Evolutionary conservation across 2,888 invertebrate species (phyloP).

Genomic region (Embidobia sp.): DNA sequence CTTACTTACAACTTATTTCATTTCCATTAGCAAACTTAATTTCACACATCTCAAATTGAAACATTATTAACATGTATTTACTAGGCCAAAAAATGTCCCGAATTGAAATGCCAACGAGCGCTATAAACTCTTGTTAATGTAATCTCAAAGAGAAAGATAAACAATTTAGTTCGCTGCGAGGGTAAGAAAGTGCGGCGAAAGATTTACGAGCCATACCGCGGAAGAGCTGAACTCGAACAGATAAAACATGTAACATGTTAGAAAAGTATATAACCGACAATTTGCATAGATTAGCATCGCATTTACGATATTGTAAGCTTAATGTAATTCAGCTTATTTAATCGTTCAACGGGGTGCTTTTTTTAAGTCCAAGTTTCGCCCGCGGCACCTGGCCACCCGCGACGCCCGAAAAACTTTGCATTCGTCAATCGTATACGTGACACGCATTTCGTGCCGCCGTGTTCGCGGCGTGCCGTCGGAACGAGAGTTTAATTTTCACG

Average conservation of each 20-base stretch:
- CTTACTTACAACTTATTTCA: too few species aligned
- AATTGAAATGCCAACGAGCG: background rate
- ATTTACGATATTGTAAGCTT: constrained; percentile 51
- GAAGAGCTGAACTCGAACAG: constrained; percentile 25
- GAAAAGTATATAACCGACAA: constrained; percentile 44
- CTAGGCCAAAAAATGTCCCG: too few species aligned
- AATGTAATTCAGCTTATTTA: constrained; percentile 44
- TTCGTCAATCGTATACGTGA: constrained; percentile 29
- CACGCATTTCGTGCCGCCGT: constrained; percentile 21
- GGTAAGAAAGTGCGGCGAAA: background rate
- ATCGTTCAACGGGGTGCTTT: constrained; percentile 40
- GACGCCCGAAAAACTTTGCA: constrained; percentile 42
- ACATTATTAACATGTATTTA: too few species aligned
- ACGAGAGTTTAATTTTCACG: constrained; percentile 43
- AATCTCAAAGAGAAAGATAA: constrained; percentile 15
- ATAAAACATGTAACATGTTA: constrained; percentile 46
- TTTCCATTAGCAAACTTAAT: too few species aligned
- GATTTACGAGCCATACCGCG: constrained; percentile 31
- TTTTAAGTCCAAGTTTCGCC: constrained; percentile 31
- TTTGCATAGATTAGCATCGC: constrained; percentile 55
- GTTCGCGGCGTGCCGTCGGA: constrained; percentile 9
- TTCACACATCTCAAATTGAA: too few species aligned
- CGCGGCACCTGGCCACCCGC: constrained; percentile 33
- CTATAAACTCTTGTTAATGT: constrained; percentile 22
- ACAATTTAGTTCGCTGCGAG: constrained; percentile 14